phyloP scores from a whole-genome alignment of 2,797 vertebrate species.

The Halcyon smyrnensis region DNA sequence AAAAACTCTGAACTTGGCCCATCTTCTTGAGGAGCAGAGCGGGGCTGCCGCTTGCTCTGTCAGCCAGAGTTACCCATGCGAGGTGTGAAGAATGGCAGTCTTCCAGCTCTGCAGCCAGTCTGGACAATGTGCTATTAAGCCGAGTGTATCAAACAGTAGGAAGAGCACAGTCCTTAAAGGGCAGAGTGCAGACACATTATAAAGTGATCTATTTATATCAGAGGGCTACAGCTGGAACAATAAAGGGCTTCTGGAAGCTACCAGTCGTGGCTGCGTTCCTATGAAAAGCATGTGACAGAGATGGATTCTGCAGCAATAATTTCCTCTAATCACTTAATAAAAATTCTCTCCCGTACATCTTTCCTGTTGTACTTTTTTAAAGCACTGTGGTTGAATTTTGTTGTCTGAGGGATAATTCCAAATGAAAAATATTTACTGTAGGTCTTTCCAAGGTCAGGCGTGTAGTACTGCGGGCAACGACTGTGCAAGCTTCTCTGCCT shows the following conservation, averaged over 20 bases:
- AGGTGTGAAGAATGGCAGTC: not conserved
- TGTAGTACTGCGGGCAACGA: not conserved
- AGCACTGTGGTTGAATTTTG: not conserved
- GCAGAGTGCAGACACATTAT: not conserved
- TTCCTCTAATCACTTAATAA: slow-evolving; percentile 3
- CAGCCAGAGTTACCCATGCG: not conserved
- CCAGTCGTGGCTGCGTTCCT: not conserved
- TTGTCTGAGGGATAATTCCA: slow-evolving; percentile 10
- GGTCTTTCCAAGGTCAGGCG: not conserved
- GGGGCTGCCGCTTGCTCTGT: not conserved
- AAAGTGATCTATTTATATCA: slow-evolving; percentile 5
- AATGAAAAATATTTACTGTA: slow-evolving; percentile 13
- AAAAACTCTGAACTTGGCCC: not conserved
- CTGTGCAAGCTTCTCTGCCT: not conserved
- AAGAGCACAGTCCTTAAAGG: slow-evolving; percentile 4
- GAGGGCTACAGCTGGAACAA: not conserved
- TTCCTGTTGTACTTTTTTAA: slow-evolving; percentile 2
- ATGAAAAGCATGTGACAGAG: not conserved
- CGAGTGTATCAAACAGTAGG: not conserved
- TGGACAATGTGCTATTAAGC: slow-evolving; percentile 37
- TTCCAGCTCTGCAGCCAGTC: not conserved
- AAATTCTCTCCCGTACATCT: not conserved
- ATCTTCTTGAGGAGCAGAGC: not conserved
- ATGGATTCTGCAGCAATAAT: not conserved
- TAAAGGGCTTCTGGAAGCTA: slow-evolving; percentile 8